A percentile compares a stretch with the other conserved stretches of the same genome.
Conservation (phyloP, 1,140 invertebrate species). For the Rhyacophila brunnea region DNA sequence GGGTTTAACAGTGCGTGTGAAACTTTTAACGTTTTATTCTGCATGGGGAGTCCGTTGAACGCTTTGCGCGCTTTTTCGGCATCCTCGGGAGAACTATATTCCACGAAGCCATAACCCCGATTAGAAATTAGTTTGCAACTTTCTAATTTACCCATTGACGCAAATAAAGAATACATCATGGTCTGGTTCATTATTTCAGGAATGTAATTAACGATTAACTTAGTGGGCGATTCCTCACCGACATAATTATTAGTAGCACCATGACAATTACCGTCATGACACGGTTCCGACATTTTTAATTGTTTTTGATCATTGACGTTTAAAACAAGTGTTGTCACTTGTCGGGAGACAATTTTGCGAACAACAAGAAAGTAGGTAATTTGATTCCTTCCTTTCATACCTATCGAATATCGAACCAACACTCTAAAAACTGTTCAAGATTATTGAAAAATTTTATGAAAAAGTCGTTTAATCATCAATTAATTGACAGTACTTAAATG, state of each 20-base stretch:
- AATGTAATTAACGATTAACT: conserved; percentile 58
- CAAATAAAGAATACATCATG: conserved; percentile 57
- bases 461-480: too few species aligned
- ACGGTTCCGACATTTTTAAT: conserved; percentile 59
- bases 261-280: conserved; percentile 57
- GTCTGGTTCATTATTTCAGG: conserved; percentile 58
- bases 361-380: background rate
- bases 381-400: too few species aligned
- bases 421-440: too few species aligned
- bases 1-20: conserved; percentile 54
- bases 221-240: conserved; percentile 54
- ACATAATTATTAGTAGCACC: conserved; percentile 52
- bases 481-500: too few species aligned
- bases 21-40: conserved; percentile 55
- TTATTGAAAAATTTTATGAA: too few species aligned
- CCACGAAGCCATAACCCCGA: conserved; percentile 56
- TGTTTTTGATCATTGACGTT: conserved; percentile 37
- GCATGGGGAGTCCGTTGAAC: conserved; percentile 54
- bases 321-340: conserved; percentile 29
- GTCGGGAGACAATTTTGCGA: conserved; percentile 16
- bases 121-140: conserved; percentile 58
- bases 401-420: too few species aligned
- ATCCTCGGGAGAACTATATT: conserved; percentile 53
- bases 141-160: conserved; percentile 57
- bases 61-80: conserved; percentile 52